Conservation (phyloP, 2,113 vertebrate genomes). For the Scomber colias region DNA sequence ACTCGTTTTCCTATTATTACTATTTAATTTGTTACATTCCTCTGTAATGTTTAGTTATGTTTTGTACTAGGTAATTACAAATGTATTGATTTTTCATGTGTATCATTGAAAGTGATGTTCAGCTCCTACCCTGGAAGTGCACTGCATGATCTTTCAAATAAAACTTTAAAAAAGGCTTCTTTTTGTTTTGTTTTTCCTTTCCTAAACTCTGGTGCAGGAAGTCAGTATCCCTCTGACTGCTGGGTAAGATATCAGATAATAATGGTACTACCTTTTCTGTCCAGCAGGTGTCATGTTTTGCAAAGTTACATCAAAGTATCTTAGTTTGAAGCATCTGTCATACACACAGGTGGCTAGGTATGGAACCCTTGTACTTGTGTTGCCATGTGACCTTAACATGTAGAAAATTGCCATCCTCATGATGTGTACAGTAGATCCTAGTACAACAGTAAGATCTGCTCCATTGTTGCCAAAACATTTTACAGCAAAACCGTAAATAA, state of each 20-base stretch:
- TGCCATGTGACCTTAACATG: too few relatives aligned
- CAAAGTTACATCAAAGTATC: neutral
- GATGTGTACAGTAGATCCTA: neutral
- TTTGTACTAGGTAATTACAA: slow-evolving; percentile 96
- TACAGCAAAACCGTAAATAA: neutral
- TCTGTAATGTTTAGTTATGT: slow-evolving; percentile 85
- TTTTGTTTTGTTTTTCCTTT: neutral
- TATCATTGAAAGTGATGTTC: slow-evolving; percentile 91
- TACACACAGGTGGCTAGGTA: neutral
- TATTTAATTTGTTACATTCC: slow-evolving; percentile 99
- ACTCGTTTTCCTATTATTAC: slow-evolving; percentile 78
- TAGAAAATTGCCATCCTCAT: too few relatives aligned
- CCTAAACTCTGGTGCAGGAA: neutral
- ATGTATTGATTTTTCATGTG: slow-evolving; percentile 86
- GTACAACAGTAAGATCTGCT: too few relatives aligned
- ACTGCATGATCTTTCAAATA: slow-evolving; percentile 86
- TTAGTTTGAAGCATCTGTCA: neutral
- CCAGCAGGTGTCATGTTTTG: slow-evolving; percentile 45
- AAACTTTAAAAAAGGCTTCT: slow-evolving; percentile 40
- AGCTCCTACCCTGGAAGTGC: slow-evolving; percentile 84
- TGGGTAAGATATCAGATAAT: too few relatives aligned
- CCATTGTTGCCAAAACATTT: slow-evolving; percentile 1
- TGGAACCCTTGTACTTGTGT: neutral
- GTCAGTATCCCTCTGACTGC: too few relatives aligned
- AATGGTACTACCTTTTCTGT: fast-evolving